Base-by-base conservation (phyloP, 2,888 invertebrate genomes). In the Trachelus troglodyta region DNA sequence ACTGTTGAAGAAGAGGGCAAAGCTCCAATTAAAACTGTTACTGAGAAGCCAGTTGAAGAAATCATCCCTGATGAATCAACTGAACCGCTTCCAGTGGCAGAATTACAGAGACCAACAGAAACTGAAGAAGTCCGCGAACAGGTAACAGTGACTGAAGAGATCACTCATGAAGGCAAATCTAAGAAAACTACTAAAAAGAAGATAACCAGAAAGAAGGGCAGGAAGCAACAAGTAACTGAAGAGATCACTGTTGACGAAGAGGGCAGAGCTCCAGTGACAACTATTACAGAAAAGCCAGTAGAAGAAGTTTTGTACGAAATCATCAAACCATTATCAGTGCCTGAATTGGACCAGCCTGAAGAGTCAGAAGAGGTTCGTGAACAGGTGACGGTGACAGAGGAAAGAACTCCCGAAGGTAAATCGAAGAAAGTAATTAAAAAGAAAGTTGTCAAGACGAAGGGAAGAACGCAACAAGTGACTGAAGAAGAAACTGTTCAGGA, bases 371-470 rank as follows among this genome's bases (percentile, higher is more conserved):
- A 92, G 91, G 91, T 88, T 84, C 87, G 85, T 84, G 91, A 92
- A 91, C 90, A 85, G 90, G 90, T 85, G 87, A 88, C 86, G 83
- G 88, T 89, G 85, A 89, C 90, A 89, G 90, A 89, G 90, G 86
- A 88, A 90, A 89, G 89, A 91, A 89, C 85, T 76, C 75, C 73
- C 37, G 75, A 77, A 34, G 75, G 69, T 69, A 75, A 76, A 75
- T n/a, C 69, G 23, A 35, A 82, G 76, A 84, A 79, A 75, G 76
- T 86, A 4, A 90, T 89, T 33, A 92, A 91, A 23, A 92, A 92
- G 80, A 90, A 92, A 12, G 91, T 91, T 75, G 89, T 92, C 4
- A 92, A 91, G 79, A 83, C 84, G 33, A 33, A 33, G 33, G 33
- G 33, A 33, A 33, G 33, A 33, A 33, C 33, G 33, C 33, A 33